These are phyloP conservation scores for Synanceia verrucosa DNA, from an alignment of 2,797 vertebrate species.

Conservation along the genomic window DNA sequence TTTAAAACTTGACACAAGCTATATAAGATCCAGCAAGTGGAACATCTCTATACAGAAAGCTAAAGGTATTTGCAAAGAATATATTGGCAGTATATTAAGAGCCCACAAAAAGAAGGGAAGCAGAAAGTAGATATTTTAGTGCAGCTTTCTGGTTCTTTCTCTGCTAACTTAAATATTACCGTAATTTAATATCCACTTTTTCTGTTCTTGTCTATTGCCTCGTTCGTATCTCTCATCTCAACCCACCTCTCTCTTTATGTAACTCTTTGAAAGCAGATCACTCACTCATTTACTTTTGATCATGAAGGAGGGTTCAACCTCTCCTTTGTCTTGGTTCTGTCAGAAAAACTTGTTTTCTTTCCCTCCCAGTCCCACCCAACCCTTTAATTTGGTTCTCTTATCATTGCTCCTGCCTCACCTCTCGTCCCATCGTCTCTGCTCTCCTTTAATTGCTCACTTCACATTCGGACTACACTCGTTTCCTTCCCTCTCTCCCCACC, in stretches of 20 bases:
- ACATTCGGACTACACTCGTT: conserved; percentile 5
- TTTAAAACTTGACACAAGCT: not conserved
- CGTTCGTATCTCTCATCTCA: not conserved
- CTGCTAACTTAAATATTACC: not conserved
- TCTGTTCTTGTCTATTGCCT: not conserved
- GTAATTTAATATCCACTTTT: not conserved
- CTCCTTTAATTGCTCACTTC: conserved; percentile 38
- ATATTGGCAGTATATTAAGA: not conserved
- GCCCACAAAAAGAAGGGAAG: not conserved
- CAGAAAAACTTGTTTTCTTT: conserved; percentile 28
- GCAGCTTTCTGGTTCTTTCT: not conserved
- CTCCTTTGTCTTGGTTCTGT: conserved; percentile 20
- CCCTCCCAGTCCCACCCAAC: not conserved
- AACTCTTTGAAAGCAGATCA: not conserved
- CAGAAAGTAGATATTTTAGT: not conserved
- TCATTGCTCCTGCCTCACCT: not conserved
- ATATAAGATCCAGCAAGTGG: not conserved
- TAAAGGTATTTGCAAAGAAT: not conserved
- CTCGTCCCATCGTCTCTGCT: conserved; percentile 26
- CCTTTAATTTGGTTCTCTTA: conserved; percentile 26
- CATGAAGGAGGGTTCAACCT: not conserved
- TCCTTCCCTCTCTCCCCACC: not conserved
- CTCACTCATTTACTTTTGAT: conserved; percentile 9
- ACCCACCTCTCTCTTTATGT: not conserved
- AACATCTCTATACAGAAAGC: not conserved